Evolutionary conservation across 2,797 vertebrate species (phyloP), one percentile per base, ranked within the genome.

Genomic region (Hozukius guyotensis): DNA sequence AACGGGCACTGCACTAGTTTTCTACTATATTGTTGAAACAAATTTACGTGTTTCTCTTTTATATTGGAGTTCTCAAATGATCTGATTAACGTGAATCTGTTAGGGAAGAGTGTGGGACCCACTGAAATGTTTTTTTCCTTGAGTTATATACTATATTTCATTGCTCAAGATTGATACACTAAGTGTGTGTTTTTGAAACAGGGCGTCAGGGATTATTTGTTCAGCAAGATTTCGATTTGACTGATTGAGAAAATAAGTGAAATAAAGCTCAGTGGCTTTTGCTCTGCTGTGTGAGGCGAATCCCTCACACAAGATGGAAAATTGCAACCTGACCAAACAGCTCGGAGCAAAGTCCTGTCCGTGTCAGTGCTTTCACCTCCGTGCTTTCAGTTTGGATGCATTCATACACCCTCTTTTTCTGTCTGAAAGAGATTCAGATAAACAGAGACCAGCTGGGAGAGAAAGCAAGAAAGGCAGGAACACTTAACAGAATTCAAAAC

Each of bases 231-330:
- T 6, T 74, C 14, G 2, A 63, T 80, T 67, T 55, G 16, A 73
- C n/a, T 25, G 27, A 55, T 42, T 62, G 57, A 31, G 16, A 62
- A 59, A 71, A 34, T 57, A 61, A 63, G 65, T 38, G 34, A 77
- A 75, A 66, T 57, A 55, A 66, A 59, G 13, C 73, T 77, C 36
- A 27, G 55, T 38, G 63, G 63, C 57, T 69, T 71, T 49, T 10
- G 24, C 74, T 73, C 27, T 32, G 38, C 75, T 8, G 38, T 22
- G 31, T 6, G 16, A 55, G 16, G 56, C 31, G 27, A 72, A 52
- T 56, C 67, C 34, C 57, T 77, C 61, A 59, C 16, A 57, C 24
- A 32, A 55, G 20, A 75, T 14, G 5, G 25, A 57, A 69, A 75
- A 49, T 0, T 57, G 20, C 46, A 52, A 55, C 31, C 57, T 13